These are phyloP conservation scores for Hermaeophaga mercurialis DNA, from an alignment of 2,888 invertebrate genomes.

Conservation along the genomic window DNA sequence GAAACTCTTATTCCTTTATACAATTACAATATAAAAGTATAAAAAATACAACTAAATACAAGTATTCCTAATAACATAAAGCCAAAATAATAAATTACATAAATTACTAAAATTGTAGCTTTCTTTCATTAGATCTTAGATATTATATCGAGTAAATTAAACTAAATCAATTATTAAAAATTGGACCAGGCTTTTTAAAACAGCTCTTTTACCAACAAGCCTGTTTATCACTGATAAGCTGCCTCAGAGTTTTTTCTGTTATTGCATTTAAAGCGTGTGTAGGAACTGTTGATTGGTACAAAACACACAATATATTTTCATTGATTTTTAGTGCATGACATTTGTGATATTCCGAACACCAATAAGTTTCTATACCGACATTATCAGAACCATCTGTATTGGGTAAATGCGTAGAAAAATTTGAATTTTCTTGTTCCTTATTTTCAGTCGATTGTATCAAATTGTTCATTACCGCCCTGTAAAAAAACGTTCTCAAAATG, in stretches of 20 bases:
- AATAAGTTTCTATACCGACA: constrained; percentile 70
- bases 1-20: no score
- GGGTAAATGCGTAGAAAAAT: constrained; percentile 22
- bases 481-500: constrained; percentile 75
- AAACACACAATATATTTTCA: constrained; percentile 72
- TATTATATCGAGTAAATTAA: no score
- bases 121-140: no score
- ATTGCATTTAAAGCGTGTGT: constrained; percentile 77
- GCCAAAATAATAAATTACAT: no score
- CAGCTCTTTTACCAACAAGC: constrained; percentile 67
- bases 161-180: no score
- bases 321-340: constrained; percentile 75
- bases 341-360: constrained; percentile 87
- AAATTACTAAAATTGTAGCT: no score
- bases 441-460: constrained; percentile 46
- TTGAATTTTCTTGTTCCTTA: constrained; percentile 32
- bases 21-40: no score
- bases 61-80: no score
- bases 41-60: no score
- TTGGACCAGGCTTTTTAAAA: no score
- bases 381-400: constrained; percentile 44
- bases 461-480: constrained; percentile 67
- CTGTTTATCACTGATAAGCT: constrained; percentile 69
- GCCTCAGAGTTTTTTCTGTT: constrained; percentile 68
- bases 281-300: constrained; percentile 76